Base-by-base conservation (phyloP, 2,888 invertebrate species). In the Hirtodrosophila confusa region DNA sequence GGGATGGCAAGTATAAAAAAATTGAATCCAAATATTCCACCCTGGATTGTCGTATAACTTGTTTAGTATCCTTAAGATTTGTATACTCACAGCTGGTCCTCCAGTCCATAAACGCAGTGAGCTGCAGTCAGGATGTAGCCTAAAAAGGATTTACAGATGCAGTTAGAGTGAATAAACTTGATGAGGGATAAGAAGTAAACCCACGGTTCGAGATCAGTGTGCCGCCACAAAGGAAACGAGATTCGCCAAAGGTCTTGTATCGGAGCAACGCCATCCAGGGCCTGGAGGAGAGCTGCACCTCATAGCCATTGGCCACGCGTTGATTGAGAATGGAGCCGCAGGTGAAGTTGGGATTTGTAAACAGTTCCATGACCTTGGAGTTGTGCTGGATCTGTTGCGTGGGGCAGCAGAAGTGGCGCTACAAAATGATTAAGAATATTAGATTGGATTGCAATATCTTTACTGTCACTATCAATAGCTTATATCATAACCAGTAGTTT, bases 61-160 rank as follows among this genome's bases (percentile, higher is more conserved):
- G 43, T 12, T n/a, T n/a, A 3, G 4, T 12, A 4, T 2, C 1
- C 0, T 4, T 8, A 0, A 0, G 3, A 2, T 2, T 6, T 6
- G 3, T 1, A 10, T 6, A 71, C 88, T 78, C 49, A 90, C 89
- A 89, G 75, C 12, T 73, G 60, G 33, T 74, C 17, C 55, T 82
- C 56, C 1, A 49, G 48, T 5, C 68, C 79, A 17, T 63, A 9
- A 0, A 88, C 57, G 29, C 89, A 89, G 51, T 89, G 89, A 1
- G 87, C 89, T 5, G 89, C 89, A 0, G 90, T 90, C 11, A 89
- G 51, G 3, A 90, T 70, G 33, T 90, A 87, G 12, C 87, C 82
- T 83, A 11, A 0, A 36, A 48, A 6, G 9, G 1, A n/a, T 7
- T 0, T n/a, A 10, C 1, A 41, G 4, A n/a, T n/a, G 0, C 1